These are phyloP conservation scores for Cygnus atratus DNA, from an alignment of 2,113 vertebrate genomes.

Conservation along the genomic window DNA sequence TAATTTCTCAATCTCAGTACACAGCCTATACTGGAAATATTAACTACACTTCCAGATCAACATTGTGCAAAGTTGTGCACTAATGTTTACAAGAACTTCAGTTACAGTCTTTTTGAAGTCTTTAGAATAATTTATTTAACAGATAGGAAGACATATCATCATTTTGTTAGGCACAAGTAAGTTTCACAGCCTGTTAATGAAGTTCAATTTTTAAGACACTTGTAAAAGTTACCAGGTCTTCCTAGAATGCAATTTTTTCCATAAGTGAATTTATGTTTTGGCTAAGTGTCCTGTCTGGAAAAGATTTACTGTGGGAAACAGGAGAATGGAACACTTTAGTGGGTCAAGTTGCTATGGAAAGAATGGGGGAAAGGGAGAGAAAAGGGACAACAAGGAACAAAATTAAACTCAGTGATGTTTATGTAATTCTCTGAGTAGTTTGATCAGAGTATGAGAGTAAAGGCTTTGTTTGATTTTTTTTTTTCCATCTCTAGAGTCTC, in stretches of 20 bases:
- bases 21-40: background rate
- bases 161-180: background rate
- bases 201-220: background rate
- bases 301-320: background rate
- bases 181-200: background rate
- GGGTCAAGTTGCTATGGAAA: background rate
- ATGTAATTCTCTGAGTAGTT: background rate
- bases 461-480: accelerated
- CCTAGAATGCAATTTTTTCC: background rate
- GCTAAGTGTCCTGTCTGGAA: background rate
- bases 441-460: background rate
- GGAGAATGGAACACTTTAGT: background rate
- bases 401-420: background rate
- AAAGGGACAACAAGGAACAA: background rate
- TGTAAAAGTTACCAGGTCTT: background rate
- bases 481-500: background rate
- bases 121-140: background rate
- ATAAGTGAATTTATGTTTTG: background rate
- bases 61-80: background rate
- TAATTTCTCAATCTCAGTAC: background rate
- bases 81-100: background rate
- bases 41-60: background rate
- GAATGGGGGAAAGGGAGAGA: background rate
- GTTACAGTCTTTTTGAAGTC: background rate
- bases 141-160: background rate